phyloP scores from a whole-genome alignment of 64 coral and sea anemone genomes.

The Montipora sp. region DNA sequence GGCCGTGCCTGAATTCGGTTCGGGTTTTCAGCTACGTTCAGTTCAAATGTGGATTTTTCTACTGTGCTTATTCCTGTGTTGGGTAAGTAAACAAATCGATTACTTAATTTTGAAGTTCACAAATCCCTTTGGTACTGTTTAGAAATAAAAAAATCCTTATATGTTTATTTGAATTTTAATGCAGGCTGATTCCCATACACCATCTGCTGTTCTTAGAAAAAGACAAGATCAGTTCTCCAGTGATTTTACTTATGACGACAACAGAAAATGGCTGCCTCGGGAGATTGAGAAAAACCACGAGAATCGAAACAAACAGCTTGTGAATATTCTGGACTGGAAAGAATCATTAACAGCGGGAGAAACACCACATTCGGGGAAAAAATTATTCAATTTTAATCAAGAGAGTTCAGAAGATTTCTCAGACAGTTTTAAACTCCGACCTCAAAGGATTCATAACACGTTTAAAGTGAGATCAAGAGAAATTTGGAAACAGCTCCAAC shows the following conservation, averaged over 20 bases:
- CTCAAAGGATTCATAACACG: neutral
- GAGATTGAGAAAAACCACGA: neutral
- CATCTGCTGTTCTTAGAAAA: neutral
- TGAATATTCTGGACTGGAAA: neutral
- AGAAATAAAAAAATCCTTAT: neutral
- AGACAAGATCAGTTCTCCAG: neutral
- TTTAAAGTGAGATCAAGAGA: neutral
- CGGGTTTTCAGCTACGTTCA: neutral
- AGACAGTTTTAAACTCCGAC: neutral
- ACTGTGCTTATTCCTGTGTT: neutral
- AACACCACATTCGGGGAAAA: neutral
- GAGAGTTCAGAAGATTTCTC: neutral
- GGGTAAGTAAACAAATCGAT: constrained; percentile 29
- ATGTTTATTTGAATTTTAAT: neutral
- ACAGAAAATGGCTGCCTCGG: neutral
- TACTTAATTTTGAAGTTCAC: neutral
- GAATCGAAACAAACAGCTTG: neutral
- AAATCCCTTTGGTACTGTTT: constrained; percentile 5
- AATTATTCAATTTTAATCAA: constrained; percentile 3
- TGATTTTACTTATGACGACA: neutral
- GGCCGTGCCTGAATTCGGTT: neutral
- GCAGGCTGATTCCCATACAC: constrained; percentile 1
- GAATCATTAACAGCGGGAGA: neutral
- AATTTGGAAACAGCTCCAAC: neutral
- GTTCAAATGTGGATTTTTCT: neutral